These are phyloP conservation scores for Linurgus olivaceus DNA, from an alignment of 2,797 vertebrate genomes.

Conservation along the genomic window DNA sequence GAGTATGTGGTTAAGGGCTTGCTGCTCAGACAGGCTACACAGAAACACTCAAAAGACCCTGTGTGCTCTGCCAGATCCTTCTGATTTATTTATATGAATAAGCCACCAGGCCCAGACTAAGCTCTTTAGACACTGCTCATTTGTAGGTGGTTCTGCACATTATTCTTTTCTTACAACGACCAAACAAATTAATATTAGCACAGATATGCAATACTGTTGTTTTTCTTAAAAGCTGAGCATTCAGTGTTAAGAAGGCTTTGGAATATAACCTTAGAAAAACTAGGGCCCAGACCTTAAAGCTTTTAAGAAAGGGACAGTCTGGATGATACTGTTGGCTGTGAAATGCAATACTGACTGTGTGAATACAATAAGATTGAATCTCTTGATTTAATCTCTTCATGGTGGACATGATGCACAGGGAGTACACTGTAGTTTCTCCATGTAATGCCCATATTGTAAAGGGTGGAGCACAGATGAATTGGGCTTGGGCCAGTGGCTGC, in stretches of 20 bases:
- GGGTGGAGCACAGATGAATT: conserved; percentile 7
- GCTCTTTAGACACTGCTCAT: conserved; percentile 19
- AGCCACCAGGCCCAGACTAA: conserved; percentile 27
- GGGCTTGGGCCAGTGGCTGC: background rate
- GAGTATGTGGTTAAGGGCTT: conserved; percentile 47
- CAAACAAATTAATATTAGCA: conserved; percentile 39
- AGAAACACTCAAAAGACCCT: conserved; percentile 46
- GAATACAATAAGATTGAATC: background rate
- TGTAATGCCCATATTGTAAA: background rate
- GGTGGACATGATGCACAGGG: background rate
- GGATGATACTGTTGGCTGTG: background rate
- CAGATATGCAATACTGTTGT: background rate
- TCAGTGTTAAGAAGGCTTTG: background rate
- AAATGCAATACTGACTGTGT: background rate
- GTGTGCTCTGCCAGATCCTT: conserved; percentile 10
- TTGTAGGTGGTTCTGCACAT: conserved; percentile 38
- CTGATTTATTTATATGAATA: conserved; percentile 62
- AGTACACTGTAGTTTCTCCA: background rate
- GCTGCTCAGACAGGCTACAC: conserved; percentile 48
- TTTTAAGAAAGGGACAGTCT: background rate
- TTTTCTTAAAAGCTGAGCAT: conserved; percentile 10
- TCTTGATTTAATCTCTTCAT: background rate
- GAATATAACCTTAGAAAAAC: conserved; percentile 1
- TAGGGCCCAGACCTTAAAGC: background rate
- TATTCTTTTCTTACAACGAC: background rate